Evolutionary conservation across 2,888 invertebrate genomes (phyloP).

Genomic region (Molorchus minor): DNA sequence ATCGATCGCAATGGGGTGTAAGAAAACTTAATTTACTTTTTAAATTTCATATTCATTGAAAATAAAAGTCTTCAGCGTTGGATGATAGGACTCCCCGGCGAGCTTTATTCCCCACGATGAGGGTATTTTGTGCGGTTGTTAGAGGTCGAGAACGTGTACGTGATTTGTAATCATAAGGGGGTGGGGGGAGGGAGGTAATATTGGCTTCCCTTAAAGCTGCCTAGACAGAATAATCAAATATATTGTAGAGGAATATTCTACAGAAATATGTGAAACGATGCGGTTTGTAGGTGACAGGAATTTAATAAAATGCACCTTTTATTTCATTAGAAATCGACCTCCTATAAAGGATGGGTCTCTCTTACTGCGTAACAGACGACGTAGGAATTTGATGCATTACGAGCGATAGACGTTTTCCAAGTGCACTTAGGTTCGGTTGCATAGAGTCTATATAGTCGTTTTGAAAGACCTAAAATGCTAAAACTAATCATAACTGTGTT

Average conservation of each 20-base stretch:
- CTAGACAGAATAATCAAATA: constrained; percentile 21
- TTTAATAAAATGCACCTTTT: constrained; percentile 16
- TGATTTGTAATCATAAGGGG: constrained; percentile 26
- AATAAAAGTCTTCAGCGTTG: constrained; percentile 40
- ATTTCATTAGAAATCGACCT: constrained; percentile 12
- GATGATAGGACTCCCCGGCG: constrained; percentile 34
- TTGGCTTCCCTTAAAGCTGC: constrained; percentile 17
- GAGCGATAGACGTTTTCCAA: too few species aligned
- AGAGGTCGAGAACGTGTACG: constrained; percentile 16
- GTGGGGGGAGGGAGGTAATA: constrained; percentile 4
- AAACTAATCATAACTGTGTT: too few species aligned
- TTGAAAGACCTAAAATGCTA: too few species aligned
- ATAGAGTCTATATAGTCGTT: too few species aligned
- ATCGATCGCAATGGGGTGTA: constrained; percentile 39
- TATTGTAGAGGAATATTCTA: constrained; percentile 20
- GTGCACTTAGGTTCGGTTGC: too few species aligned
- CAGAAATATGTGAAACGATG: constrained; percentile 12
- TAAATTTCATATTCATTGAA: constrained; percentile 49
- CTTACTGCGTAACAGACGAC: too few species aligned
- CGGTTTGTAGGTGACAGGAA: constrained; percentile 25
- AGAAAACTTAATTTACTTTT: constrained; percentile 38
- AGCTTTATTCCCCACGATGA: constrained; percentile 34
- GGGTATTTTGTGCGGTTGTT: constrained; percentile 29
- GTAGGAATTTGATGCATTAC: too few species aligned
- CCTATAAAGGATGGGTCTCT: too few species aligned